A percentile compares a stretch with the other conserved stretches of the same genome.
Conservation (phyloP, 2,113 vertebrate species). For the Odocoileus hemionus region DNA sequence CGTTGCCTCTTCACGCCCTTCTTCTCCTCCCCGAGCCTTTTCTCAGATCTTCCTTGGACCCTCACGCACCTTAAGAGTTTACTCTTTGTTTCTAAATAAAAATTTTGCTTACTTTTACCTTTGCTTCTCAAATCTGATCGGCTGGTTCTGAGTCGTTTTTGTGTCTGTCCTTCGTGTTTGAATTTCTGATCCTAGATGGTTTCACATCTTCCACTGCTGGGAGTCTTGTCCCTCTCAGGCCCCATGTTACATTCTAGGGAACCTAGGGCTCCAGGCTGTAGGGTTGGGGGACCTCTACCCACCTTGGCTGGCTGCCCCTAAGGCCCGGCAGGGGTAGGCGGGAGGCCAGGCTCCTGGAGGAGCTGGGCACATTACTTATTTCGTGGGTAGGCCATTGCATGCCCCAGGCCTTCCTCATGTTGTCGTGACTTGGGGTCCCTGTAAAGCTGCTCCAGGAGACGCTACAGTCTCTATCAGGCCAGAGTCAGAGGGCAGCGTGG, state of each 20-base stretch:
- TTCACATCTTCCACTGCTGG: rapidly evolving
- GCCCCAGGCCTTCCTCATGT: not conserved
- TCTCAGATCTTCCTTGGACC: no score
- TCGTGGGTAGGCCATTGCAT: not conserved
- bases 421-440: not conserved
- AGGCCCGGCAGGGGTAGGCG: not conserved
- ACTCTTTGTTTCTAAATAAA: not conserved
- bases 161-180: not conserved
- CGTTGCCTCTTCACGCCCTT: rapidly evolving
- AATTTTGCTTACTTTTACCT: not conserved
- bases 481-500: not conserved
- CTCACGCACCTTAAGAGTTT: not conserved
- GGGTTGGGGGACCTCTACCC: not conserved
- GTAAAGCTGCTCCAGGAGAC: not conserved
- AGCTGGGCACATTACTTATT: not conserved
- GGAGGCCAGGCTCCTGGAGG: not conserved
- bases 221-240: not conserved
- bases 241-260: no score
- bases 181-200: not conserved
- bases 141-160: not conserved
- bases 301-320: not conserved
- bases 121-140: not conserved
- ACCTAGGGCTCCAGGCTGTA: not conserved
- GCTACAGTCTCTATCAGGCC: not conserved
- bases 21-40: not conserved